Percentiles rank a stretch among this genome's conserved stretches.
These are phyloP conservation scores for Myotis vivesi DNA, from an alignment of 2,797 vertebrate species.

Conservation along the genomic window DNA sequence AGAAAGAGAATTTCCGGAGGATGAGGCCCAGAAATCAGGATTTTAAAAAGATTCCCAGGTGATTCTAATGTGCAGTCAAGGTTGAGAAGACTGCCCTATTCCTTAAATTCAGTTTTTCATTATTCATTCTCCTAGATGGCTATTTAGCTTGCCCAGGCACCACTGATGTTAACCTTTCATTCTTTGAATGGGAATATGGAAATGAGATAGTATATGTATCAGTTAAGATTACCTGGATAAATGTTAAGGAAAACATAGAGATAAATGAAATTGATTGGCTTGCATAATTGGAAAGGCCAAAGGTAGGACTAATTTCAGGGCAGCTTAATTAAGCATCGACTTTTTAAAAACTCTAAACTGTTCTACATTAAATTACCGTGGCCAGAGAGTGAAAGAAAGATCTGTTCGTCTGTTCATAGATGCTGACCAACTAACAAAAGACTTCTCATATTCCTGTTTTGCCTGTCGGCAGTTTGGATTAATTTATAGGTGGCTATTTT, in stretches of 20 bases:
- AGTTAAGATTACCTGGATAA: background rate
- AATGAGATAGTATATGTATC: background rate
- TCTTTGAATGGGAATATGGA: background rate
- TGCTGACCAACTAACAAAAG: background rate
- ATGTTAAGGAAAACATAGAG: background rate
- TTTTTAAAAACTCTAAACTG: background rate
- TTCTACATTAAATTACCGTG: background rate
- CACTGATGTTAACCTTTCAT: too few species aligned
- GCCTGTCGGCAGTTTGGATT: background rate
- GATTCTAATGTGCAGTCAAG: too few species aligned
- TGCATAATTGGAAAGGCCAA: background rate
- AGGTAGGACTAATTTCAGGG: background rate
- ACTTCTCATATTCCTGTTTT: background rate
- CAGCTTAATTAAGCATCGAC: background rate
- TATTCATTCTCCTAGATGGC: too few species aligned
- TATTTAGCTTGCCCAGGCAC: too few species aligned
- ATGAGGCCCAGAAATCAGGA: too few species aligned
- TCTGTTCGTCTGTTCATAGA: background rate
- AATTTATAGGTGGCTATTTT: background rate
- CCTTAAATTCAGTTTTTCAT: too few species aligned
- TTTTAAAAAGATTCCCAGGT: too few species aligned
- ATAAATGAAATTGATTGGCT: background rate
- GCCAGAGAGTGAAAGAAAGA: background rate
- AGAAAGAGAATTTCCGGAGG: too few species aligned
- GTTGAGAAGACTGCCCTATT: too few species aligned